phyloP scores from a whole-genome alignment of 2,888 invertebrate species.

The Hydropsyche betteni region DNA sequence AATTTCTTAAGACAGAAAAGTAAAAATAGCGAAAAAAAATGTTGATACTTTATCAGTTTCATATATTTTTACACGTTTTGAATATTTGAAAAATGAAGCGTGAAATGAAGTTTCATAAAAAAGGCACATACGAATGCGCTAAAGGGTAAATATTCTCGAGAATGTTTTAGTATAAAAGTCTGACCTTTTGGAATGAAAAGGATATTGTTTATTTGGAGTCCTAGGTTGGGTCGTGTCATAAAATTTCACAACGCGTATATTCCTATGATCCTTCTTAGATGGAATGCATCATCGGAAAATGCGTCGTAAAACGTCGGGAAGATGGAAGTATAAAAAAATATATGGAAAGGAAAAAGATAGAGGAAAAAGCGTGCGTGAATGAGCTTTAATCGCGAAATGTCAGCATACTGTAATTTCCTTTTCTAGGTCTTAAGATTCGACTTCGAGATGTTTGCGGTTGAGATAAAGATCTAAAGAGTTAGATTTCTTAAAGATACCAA shows the following conservation, averaged over 20 bases:
- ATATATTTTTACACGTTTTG: constrained; percentile 3
- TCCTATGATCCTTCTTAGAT: constrained; percentile 26
- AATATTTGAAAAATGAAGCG: constrained; percentile 11
- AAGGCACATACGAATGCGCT: constrained; percentile 10
- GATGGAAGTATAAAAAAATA: constrained; percentile 24
- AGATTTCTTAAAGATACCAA: not conserved
- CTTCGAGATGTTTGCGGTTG: not conserved
- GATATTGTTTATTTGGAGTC: constrained; percentile 25
- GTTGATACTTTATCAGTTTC: too few species aligned
- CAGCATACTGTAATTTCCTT: constrained; percentile 31
- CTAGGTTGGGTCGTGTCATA: constrained; percentile 17
- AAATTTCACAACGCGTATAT: constrained; percentile 32
- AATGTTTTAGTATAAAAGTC: constrained; percentile 23
- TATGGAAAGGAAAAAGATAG: not conserved
- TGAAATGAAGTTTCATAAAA: constrained; percentile 18
- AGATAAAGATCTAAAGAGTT: constrained; percentile 7
- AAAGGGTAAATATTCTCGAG: constrained; percentile 19
- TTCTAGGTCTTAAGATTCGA: constrained; percentile 6
- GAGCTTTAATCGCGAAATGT: constrained; percentile 37
- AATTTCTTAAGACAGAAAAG: too few species aligned
- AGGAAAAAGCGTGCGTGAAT: constrained; percentile 4
- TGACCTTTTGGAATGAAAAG: constrained; percentile 29
- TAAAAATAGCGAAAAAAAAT: not conserved
- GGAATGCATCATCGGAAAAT: constrained; percentile 22
- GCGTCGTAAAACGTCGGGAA: constrained; percentile 15